Evolutionary conservation across 2,888 invertebrate genomes (phyloP).

Genomic region (Latrodectus elegans): DNA sequence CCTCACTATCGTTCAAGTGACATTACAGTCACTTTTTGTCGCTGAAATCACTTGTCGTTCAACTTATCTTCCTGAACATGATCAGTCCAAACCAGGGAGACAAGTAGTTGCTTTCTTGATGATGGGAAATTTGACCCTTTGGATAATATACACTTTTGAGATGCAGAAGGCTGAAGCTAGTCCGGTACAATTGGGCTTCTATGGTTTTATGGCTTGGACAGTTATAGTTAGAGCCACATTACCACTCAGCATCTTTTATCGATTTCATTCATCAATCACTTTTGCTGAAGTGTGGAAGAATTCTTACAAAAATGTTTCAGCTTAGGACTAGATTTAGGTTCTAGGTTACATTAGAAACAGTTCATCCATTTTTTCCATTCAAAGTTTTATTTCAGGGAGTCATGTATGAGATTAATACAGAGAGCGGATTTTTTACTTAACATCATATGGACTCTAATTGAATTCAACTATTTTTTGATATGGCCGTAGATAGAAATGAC

Average conservation of each 20-base stretch:
- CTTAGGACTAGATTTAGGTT: too few relatives aligned
- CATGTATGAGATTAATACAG: too few relatives aligned
- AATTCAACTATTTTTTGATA: too few relatives aligned
- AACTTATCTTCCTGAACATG: conserved; percentile 92
- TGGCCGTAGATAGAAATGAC: too few relatives aligned
- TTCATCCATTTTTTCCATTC: too few relatives aligned
- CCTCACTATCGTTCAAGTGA: conserved; percentile 90
- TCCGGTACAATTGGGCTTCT: conserved; percentile 88
- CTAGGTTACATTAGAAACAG: too few relatives aligned
- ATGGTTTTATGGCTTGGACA: conserved; percentile 94
- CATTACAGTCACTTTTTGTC: conserved; percentile 94
- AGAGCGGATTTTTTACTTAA: too few relatives aligned
- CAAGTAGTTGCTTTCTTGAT: conserved; percentile 96
- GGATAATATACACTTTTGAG: conserved; percentile 96
- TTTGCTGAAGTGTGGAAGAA: conserved; percentile 97
- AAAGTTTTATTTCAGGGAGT: too few relatives aligned
- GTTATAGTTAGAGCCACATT: conserved; percentile 93
- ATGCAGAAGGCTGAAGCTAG: conserved; percentile 94
- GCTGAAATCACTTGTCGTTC: conserved; percentile 90
- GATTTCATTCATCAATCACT: conserved; percentile 95
- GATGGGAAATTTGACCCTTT: conserved; percentile 96
- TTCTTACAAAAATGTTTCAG: conserved; percentile 71
- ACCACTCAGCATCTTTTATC: conserved; percentile 96
- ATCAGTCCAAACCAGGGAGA: conserved; percentile 93
- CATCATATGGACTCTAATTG: too few relatives aligned